phyloP scores from a whole-genome alignment of 1,140 invertebrate species.

The Calliphora vicina region DNA sequence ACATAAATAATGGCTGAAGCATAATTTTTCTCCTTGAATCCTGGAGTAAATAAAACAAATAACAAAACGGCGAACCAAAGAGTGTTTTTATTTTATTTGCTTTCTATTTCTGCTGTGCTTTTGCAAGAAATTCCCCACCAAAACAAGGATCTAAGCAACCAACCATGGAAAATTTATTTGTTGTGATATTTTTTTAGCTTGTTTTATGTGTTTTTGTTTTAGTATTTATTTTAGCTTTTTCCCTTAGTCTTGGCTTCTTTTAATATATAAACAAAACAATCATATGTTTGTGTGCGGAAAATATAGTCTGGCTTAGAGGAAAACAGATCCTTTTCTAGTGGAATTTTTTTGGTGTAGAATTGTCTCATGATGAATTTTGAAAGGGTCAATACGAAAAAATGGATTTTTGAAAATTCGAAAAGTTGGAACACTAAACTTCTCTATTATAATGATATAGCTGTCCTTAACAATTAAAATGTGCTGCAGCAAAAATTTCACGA shows the following conservation, averaged over 20 bases:
- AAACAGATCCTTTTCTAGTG: too few species aligned
- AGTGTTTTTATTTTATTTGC: too few species aligned
- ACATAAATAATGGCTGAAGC: constrained; percentile 22
- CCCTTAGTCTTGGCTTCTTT: background rate
- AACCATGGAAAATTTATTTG: constrained; percentile 32
- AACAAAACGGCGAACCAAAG: background rate
- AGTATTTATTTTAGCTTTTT: background rate
- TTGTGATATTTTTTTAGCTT: constrained; percentile 29
- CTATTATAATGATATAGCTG: too few species aligned
- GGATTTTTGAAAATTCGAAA: too few species aligned
- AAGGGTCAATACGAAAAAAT: too few species aligned
- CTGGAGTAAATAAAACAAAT: background rate
- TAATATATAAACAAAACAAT: background rate
- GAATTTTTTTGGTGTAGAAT: too few species aligned
- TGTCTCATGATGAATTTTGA: too few species aligned
- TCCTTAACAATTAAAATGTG: too few species aligned
- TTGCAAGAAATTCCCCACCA: background rate
- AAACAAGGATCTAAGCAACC: constrained; percentile 10
- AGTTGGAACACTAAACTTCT: too few species aligned
- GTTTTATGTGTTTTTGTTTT: constrained; percentile 1
- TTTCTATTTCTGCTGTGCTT: too few species aligned
- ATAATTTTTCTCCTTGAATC: constrained; percentile 18
- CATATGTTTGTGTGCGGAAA: background rate
- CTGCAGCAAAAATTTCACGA: too few species aligned
- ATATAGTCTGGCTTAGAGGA: background rate